Base-by-base conservation (phyloP, 2,888 invertebrate genomes). In the Aethes cnicana region DNA sequence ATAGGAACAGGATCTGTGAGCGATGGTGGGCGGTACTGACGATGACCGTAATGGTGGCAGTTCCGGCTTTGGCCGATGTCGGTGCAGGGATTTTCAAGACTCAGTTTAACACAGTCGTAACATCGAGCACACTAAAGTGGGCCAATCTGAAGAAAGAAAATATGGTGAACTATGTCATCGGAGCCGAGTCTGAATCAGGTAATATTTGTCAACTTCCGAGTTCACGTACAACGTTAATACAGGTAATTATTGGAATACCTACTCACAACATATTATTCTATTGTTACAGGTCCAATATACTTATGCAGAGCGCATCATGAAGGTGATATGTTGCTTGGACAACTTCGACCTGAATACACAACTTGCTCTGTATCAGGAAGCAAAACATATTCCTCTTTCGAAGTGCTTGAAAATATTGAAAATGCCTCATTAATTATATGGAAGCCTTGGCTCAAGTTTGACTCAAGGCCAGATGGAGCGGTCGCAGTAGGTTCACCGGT, bases 41-140 rank as follows among this genome's bases (percentile, higher is more conserved):
- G 54, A 62, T 88, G 43, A 78, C 80, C 21, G 78, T 79, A 6
- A 80, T 82, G 18, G 62, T 88, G 47, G 80, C 78, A 41, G 72
- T 74, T 21, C 66, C 79, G 43, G 77, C 68, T 1, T 55, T 77
- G 35, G 71, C 78, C 4, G 85, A 87, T 50, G 71, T 75, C 30
- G 75, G 79, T 20, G 89, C 81, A 16, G 84, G 86, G 5, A 66
- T 90, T 7, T 84, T 77, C 64, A 86, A 85, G 58, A 72, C 85
- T 42, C 85, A 69, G 69, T 75, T 91, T 54, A 92, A 92, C 55
- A 95, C 95, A 77, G 90, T 93, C 48, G 90, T 95, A 46, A 96
- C 96, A 3, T 96, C 96, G 4, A 95, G 94, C 67, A 95, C 95
- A 0, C 88, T 96, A 43, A 92, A 92, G 69, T 96, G 96, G 96